A percentile compares a stretch with the other conserved stretches of the same genome.
phyloP scores from a whole-genome alignment of 2,797 vertebrate genomes.

The Tenualosa thibaudeaui region DNA sequence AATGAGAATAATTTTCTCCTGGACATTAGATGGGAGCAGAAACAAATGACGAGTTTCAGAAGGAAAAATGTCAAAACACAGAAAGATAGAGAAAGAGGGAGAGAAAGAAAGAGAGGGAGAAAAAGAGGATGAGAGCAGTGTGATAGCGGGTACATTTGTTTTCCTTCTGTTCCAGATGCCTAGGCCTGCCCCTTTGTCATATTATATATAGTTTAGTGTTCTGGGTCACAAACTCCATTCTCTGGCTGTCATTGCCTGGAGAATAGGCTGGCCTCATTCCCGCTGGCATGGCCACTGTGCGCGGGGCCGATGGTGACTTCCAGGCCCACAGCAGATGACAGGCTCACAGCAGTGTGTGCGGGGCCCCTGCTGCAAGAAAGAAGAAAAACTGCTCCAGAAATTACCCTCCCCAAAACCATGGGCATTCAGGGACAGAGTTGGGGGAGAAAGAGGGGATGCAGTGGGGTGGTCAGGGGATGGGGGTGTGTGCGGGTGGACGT shows the following conservation, averaged over 20 bases:
- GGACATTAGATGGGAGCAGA: background rate
- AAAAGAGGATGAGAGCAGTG: background rate
- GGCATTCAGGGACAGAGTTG: constrained; percentile 34
- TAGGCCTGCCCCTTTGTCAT: constrained; percentile 60
- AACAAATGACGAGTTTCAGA: background rate
- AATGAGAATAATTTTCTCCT: background rate
- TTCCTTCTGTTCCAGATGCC: constrained; percentile 54
- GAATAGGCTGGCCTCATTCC: constrained; percentile 65
- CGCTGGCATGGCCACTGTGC: constrained; percentile 64
- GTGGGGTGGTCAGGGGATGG: background rate
- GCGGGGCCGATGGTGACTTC: constrained; percentile 61
- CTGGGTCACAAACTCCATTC: constrained; percentile 74
- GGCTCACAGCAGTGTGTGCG: constrained; percentile 56
- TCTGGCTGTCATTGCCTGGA: constrained; percentile 68
- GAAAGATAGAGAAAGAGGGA: background rate
- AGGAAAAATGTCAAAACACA: background rate
- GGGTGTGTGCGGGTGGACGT: background rate
- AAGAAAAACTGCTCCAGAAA: constrained; percentile 42
- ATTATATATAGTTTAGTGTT: constrained; percentile 67
- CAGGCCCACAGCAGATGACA: constrained; percentile 64
- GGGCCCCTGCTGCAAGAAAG: constrained; percentile 50
- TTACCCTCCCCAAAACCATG: constrained; percentile 40
- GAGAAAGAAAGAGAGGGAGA: background rate
- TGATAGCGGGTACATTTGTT: constrained; percentile 47
- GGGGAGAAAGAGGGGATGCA: background rate